Evolutionary conservation across 1,140 invertebrate species (phyloP), one percentile per base, ranked within the genome.

Genomic region (Drosophila micromelanica): DNA sequence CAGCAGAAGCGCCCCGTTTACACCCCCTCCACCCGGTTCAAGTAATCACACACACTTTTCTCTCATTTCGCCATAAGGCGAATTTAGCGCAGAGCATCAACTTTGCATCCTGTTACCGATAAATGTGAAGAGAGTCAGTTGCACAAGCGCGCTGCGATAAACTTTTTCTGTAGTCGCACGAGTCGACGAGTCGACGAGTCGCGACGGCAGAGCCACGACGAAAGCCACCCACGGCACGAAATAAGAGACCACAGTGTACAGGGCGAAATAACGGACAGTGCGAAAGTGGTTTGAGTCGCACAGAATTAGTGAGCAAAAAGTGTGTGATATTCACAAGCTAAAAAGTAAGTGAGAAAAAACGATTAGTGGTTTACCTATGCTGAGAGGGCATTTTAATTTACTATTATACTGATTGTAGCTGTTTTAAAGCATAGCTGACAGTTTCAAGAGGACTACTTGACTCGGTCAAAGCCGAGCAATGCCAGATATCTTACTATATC

Each of bases 41-140:
- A 23, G 7, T 13, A 30, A 32, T n/a, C 12, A 40, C 38, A 40
- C 23, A 30, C 23, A 9, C 27, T 45, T 56, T 57, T 59, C 56
- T 51, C 49, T 52, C 54, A 74, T 70, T 74, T 67, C 63, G 63
- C 70, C 63, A 74, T 65, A 57, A 23, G 51, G 43, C 54, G 42
- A 65, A 63, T 62, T 60, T 73, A 69, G 59, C 52, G 42, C 59
- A 68, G 65, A 67, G 48, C 63, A 40, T 27, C 49, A 73, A 46
- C 40, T 60, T 73, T 38, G 78, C 76, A 80, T 78, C 76, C 76
- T 75, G 65, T 74, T 78, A 38, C 43, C 62, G 49, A 78, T 72
- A 77, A 68, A 78, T 57, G 23, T 23, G 27, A 23, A 40, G 27
- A 64, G 45, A 72, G 62, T 67, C 67, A 45, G 73, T 61, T 61